phyloP scores from a whole-genome alignment of 2,797 vertebrate genomes.

The Falco columbarius region DNA sequence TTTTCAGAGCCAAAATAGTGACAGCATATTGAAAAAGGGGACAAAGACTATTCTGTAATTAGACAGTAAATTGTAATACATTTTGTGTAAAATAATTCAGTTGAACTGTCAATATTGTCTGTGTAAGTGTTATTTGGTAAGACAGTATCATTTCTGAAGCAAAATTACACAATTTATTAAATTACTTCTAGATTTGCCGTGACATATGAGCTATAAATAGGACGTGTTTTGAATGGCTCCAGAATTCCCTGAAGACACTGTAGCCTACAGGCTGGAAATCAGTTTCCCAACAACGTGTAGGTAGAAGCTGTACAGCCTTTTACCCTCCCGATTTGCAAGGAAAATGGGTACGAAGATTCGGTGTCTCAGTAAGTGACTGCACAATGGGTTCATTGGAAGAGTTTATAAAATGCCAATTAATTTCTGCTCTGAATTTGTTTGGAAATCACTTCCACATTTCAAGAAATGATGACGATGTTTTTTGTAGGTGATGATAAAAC shows the following conservation, averaged over 20 bases:
- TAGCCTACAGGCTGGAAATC: neutral
- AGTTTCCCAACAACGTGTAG: neutral
- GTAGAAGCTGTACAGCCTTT: neutral
- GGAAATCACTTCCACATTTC: neutral
- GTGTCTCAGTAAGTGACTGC: neutral
- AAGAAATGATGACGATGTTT: neutral
- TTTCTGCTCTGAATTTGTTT: neutral
- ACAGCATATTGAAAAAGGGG: neutral
- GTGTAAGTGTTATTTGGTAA: conserved; percentile 48
- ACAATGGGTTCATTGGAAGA: neutral
- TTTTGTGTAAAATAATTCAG: conserved; percentile 55
- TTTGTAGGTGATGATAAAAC: neutral
- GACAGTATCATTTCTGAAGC: conserved; percentile 36
- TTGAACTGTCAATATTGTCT: conserved; percentile 54
- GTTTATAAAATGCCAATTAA: neutral
- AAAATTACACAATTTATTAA: conserved; percentile 59
- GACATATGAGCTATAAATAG: conserved; percentile 7
- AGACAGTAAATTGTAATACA: conserved; percentile 48
- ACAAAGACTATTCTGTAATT: neutral
- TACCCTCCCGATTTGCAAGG: neutral
- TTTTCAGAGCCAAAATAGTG: conserved; percentile 24
- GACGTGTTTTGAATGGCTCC: neutral
- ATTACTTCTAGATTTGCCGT: conserved; percentile 21
- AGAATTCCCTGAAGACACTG: neutral
- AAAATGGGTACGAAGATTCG: neutral